Evolutionary conservation across 1,140 invertebrate genomes (phyloP).

Genomic region (Oncopeltus fasciatus): DNA sequence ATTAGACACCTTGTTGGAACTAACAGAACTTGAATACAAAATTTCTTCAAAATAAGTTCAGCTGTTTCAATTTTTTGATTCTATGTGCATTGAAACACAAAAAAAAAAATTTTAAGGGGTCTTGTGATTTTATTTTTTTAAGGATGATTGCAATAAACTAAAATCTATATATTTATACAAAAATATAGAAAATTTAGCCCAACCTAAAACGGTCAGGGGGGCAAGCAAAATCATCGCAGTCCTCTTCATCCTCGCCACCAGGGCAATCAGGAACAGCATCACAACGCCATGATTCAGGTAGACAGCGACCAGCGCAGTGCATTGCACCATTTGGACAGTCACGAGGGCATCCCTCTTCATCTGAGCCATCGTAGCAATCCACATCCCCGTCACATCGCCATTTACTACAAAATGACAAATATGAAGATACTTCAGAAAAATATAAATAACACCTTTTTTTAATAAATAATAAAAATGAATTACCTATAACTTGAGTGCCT

Average conservation of each 20-base stretch:
- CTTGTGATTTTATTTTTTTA: too few relatives aligned
- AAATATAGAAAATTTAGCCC: too few relatives aligned
- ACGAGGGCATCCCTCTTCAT: conserved; percentile 38
- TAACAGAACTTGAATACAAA: too few relatives aligned
- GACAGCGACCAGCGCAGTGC: conserved; percentile 29
- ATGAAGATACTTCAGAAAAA: neutral
- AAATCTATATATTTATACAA: too few relatives aligned
- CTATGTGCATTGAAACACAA: too few relatives aligned
- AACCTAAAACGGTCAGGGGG: conserved; percentile 26
- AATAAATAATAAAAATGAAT: too few relatives aligned
- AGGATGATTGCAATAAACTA: too few relatives aligned
- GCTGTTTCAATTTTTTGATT: too few relatives aligned
- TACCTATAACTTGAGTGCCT: too few relatives aligned
- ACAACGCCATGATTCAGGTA: conserved; percentile 36
- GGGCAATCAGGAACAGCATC: conserved; percentile 56
- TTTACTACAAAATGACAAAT: conserved; percentile 28
- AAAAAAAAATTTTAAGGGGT: neutral
- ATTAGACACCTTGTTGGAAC: too few relatives aligned
- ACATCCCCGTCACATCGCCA: conserved; percentile 45
- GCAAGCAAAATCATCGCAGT: conserved; percentile 29
- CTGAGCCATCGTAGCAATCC: conserved; percentile 44
- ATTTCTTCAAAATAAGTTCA: too few relatives aligned
- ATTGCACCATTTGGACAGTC: neutral
- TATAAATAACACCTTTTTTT: too few relatives aligned
- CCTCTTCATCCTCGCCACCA: conserved; percentile 49